Evolutionary conservation across 1,140 invertebrate genomes (phyloP).

Genomic region (Dreissena polymorpha): DNA sequence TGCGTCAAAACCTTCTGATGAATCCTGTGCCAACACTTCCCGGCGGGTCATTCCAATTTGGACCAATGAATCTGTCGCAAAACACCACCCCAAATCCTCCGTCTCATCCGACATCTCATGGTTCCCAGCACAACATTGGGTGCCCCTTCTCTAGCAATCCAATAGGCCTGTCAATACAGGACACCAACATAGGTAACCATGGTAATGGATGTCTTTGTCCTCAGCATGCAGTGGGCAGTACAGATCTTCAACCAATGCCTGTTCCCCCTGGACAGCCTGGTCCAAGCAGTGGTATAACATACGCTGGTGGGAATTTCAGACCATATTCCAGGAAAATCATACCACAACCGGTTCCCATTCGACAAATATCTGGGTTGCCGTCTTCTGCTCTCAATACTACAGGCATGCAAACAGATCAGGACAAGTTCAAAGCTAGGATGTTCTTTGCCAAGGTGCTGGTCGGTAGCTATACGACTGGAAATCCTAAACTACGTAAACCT

Average conservation of each 20-base stretch:
- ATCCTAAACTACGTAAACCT: conserved; percentile 46
- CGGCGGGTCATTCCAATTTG: background rate
- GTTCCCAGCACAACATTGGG: background rate
- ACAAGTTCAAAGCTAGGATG: conserved; percentile 43
- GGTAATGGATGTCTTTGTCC: background rate
- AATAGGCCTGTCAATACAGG: too few relatives aligned
- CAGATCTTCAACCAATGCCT: background rate
- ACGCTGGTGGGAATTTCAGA: background rate
- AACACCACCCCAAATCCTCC: background rate
- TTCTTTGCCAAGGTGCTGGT: conserved; percentile 64
- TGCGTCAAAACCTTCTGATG: background rate
- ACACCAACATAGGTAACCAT: too few relatives aligned
- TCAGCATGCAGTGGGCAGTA: background rate
- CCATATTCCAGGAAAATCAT: background rate
- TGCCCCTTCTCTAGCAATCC: too few relatives aligned
- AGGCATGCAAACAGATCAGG: conserved; percentile 7
- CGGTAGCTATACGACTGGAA: conserved; percentile 39
- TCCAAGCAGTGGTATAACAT: background rate
- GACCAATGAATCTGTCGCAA: conserved; percentile 44
- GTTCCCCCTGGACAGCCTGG: background rate
- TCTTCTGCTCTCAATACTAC: background rate
- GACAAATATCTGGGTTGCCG: conserved; percentile 5
- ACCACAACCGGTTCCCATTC: conserved; percentile 14
- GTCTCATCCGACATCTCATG: background rate
- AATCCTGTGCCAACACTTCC: background rate